Evolutionary conservation across 2,797 vertebrate species (phyloP).

Genomic region (Simalia tracyae): DNA sequence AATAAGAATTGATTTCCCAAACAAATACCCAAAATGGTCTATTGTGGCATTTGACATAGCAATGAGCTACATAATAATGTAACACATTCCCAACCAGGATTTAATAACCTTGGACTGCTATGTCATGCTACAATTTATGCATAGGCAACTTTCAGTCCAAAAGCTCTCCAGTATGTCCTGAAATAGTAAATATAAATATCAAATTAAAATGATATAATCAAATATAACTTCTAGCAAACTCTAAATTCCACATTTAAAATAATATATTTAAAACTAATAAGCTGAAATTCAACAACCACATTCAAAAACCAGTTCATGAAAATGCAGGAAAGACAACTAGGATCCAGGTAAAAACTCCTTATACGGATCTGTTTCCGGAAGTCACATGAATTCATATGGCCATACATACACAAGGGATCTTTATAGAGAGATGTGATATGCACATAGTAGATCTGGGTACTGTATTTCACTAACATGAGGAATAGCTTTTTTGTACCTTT

Average conservation of each 20-base stretch:
- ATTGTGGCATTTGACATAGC: background rate
- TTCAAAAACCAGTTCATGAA: too few species aligned
- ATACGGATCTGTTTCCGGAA: too few species aligned
- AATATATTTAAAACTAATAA: background rate
- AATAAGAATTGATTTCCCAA: background rate
- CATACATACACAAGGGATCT: too few species aligned
- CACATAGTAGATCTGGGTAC: too few species aligned
- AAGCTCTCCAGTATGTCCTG: background rate
- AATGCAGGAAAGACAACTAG: too few species aligned
- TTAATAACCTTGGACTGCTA: background rate
- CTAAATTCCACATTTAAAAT: background rate
- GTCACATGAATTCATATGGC: too few species aligned
- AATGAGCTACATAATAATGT: background rate
- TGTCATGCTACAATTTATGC: background rate
- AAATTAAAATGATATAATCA: background rate
- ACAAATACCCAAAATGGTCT: background rate
- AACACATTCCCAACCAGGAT: too few species aligned
- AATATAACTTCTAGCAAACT: background rate
- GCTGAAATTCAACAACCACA: background rate
- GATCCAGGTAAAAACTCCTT: too few species aligned
- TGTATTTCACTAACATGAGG: too few species aligned
- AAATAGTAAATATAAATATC: background rate
- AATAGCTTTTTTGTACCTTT: too few species aligned
- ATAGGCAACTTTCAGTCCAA: background rate
- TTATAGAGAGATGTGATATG: too few species aligned